These are phyloP conservation scores for Acrocyrtus sp. DNA, from an alignment of 2,888 invertebrate genomes.

Conservation along the genomic window DNA sequence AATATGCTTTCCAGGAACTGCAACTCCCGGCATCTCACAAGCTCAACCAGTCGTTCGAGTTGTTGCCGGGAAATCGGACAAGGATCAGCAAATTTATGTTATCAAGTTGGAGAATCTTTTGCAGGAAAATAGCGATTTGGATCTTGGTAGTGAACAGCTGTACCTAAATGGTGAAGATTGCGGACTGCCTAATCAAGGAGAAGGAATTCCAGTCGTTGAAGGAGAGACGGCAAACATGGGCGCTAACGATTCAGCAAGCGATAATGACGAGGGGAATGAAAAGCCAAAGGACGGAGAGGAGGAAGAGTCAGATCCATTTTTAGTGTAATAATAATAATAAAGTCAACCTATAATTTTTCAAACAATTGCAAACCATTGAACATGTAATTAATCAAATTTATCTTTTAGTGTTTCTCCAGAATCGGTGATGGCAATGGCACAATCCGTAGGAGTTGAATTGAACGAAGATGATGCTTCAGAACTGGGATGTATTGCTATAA, in stretches of 20 bases:
- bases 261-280: background rate
- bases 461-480: slow-evolving; percentile 46
- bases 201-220: background rate
- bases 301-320: slow-evolving; percentile 9
- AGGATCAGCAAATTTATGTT: slow-evolving; percentile 24
- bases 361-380: background rate
- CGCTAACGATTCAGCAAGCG: background rate
- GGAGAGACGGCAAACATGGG: background rate
- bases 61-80: slow-evolving; percentile 5
- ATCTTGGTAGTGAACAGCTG: background rate
- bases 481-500: slow-evolving; percentile 42
- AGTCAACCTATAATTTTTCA: background rate
- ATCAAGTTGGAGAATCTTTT: slow-evolving; percentile 28
- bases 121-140: slow-evolving; percentile 1
- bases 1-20: too few species aligned
- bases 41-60: slow-evolving; percentile 26
- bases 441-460: slow-evolving; percentile 52
- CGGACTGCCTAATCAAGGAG: too few species aligned
- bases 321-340: slow-evolving; percentile 14
- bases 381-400: too few species aligned
- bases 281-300: background rate
- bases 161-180: background rate
- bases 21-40: too few species aligned
- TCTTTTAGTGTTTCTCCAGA: slow-evolving; percentile 38
- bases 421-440: slow-evolving; percentile 51